phyloP scores from a whole-genome alignment of 2,797 vertebrate species.

The Peromyscus eremicus region DNA sequence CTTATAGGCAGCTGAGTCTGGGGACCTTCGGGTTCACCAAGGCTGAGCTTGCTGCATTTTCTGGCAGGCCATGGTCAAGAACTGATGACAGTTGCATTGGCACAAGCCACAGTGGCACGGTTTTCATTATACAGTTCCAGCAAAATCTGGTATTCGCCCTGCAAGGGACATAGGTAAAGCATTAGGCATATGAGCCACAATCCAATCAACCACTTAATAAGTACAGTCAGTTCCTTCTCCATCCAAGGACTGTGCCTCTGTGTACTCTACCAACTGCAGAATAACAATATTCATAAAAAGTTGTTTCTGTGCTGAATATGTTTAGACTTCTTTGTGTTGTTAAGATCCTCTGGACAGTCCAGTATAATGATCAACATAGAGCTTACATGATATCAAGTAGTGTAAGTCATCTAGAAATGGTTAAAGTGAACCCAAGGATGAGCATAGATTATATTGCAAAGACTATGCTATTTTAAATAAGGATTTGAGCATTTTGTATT shows the following conservation, averaged over 20 bases:
- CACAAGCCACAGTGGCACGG: constrained; percentile 78
- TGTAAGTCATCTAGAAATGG: not conserved
- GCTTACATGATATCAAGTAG: not conserved
- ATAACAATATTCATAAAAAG: not conserved
- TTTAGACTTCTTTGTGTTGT: not conserved
- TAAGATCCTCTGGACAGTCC: too few relatives aligned
- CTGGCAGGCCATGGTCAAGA: constrained; percentile 65
- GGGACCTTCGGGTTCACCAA: not conserved
- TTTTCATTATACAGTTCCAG: constrained; percentile 84
- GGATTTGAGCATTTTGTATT: not conserved
- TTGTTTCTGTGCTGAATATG: not conserved
- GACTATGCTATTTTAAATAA: not conserved
- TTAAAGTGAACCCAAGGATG: not conserved
- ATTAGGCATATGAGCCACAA: not conserved
- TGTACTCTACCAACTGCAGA: not conserved
- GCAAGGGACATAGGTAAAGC: constrained; percentile 50
- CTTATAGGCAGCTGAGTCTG: not conserved
- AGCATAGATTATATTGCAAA: not conserved
- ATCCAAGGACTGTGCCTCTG: not conserved
- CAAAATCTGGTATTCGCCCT: constrained; percentile 86
- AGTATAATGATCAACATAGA: not conserved
- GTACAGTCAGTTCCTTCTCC: not conserved
- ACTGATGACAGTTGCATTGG: constrained; percentile 81
- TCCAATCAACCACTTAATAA: not conserved
- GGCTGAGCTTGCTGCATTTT: accelerated